Conservation (phyloP, 1,140 invertebrate genomes). For the Phenacoccus solenopsis region DNA sequence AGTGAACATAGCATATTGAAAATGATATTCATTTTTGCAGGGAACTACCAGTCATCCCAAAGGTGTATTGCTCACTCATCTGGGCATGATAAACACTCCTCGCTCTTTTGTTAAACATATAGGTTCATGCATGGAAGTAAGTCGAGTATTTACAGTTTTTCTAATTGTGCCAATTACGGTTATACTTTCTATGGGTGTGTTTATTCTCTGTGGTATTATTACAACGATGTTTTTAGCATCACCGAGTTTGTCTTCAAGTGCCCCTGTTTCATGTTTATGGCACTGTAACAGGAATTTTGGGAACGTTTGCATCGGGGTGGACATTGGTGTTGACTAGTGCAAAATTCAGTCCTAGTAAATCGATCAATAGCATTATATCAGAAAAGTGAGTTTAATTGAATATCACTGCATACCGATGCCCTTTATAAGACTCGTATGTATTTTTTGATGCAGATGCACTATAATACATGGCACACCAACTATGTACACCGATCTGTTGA, state of each 20-base stretch:
- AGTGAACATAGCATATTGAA: too few relatives aligned
- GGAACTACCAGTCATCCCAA: conserved; percentile 81
- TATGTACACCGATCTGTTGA: conserved; percentile 77
- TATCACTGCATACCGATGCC: too few relatives aligned
- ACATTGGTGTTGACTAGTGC: conserved; percentile 55
- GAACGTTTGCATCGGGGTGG: conserved; percentile 46
- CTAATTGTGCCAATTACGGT: too few relatives aligned
- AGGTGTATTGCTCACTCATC: conserved; percentile 68
- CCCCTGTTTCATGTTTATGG: conserved; percentile 93
- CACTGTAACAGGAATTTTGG: conserved; percentile 52
- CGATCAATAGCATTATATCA: conserved; percentile 49
- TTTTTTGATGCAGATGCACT: too few relatives aligned
- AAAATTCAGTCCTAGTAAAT: conserved; percentile 51
- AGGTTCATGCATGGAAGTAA: conserved; percentile 24
- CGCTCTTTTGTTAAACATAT: conserved; percentile 32
- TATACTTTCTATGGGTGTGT: too few relatives aligned
- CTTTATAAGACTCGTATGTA: too few relatives aligned
- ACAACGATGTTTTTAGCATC: too few relatives aligned
- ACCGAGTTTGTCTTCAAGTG: conserved; percentile 57
- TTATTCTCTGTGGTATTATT: too few relatives aligned
- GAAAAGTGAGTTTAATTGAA: conserved; percentile 53
- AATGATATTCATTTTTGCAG: too few relatives aligned
- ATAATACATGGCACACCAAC: conserved; percentile 85
- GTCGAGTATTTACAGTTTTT: too few relatives aligned
- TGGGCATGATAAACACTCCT: conserved; percentile 75